These are phyloP conservation scores for Anas platyrhynchos DNA, from an alignment of 2,113 vertebrate genomes.

Conservation along the genomic window DNA sequence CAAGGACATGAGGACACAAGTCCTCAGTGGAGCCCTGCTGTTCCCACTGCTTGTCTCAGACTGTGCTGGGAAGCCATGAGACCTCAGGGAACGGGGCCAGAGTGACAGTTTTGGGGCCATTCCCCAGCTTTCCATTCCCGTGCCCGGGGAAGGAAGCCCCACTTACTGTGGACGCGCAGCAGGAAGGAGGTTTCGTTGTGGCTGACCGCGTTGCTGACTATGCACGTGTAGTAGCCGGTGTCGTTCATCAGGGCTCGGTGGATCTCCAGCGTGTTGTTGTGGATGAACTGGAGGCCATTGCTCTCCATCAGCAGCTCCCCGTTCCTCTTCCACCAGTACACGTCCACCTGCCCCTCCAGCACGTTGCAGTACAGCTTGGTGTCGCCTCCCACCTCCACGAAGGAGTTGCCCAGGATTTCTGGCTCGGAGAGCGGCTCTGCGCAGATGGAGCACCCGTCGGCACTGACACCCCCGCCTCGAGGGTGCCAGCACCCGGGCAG, in stretches of 20 bases:
- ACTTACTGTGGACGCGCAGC: background rate
- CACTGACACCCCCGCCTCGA: background rate
- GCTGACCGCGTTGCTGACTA: background rate
- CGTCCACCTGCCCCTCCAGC: background rate
- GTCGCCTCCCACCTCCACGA: background rate
- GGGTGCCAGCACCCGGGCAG: background rate
- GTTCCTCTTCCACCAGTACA: background rate
- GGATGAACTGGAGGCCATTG: background rate
- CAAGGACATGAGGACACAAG: background rate
- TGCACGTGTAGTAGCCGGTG: background rate
- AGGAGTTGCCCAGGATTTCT: background rate
- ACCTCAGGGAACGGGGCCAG: too few relatives aligned
- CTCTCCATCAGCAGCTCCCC: background rate
- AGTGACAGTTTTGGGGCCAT: background rate
- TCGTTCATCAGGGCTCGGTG: background rate
- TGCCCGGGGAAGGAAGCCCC: background rate
- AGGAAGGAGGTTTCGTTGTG: background rate
- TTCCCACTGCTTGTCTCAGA: too few relatives aligned
- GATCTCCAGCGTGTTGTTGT: background rate
- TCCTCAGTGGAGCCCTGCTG: too few relatives aligned
- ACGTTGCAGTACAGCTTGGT: background rate
- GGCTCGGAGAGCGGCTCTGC: background rate
- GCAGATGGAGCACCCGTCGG: background rate
- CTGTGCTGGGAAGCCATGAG: too few relatives aligned
- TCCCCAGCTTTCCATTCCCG: background rate